These are phyloP conservation scores for Galbula dea DNA, from an alignment of 2,113 vertebrate species.

Conservation along the genomic window DNA sequence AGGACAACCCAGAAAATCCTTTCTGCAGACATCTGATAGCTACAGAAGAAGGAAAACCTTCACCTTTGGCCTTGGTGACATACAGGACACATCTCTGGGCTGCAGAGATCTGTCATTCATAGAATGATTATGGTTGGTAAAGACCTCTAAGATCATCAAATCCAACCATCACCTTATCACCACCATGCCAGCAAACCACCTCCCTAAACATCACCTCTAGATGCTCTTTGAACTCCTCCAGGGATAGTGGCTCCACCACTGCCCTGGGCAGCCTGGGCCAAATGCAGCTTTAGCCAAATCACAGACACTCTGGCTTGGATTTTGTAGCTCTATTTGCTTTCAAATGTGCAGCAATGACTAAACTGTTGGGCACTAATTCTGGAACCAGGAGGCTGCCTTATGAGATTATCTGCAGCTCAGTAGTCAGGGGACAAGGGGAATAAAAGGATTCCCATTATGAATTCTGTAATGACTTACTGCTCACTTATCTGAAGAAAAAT, in stretches of 20 bases:
- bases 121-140: too few relatives aligned
- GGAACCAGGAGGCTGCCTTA: slow-evolving; percentile 25
- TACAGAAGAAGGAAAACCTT: not conserved
- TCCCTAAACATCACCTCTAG: too few relatives aligned
- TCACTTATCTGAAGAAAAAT: slow-evolving; percentile 68
- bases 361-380: slow-evolving; percentile 44
- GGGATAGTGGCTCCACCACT: too few relatives aligned
- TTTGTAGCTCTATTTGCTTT: not conserved
- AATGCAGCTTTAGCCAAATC: not conserved
- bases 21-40: not conserved
- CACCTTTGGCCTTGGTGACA: not conserved
- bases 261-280: too few relatives aligned
- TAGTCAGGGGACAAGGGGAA: slow-evolving; percentile 44
- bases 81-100: not conserved
- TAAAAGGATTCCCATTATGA: slow-evolving; percentile 56
- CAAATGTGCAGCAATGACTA: slow-evolving; percentile 30
- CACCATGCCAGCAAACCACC: too few relatives aligned
- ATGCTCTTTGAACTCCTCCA: too few relatives aligned
- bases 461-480: slow-evolving; percentile 67
- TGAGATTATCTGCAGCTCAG: slow-evolving; percentile 54
- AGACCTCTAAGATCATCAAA: too few relatives aligned
- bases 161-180: too few relatives aligned
- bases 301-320: not conserved
- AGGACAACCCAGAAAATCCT: not conserved
- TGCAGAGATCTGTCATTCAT: not conserved